Base-by-base conservation (phyloP, 2,113 vertebrate species). In the Dunckerocampus dactyliophorus region DNA sequence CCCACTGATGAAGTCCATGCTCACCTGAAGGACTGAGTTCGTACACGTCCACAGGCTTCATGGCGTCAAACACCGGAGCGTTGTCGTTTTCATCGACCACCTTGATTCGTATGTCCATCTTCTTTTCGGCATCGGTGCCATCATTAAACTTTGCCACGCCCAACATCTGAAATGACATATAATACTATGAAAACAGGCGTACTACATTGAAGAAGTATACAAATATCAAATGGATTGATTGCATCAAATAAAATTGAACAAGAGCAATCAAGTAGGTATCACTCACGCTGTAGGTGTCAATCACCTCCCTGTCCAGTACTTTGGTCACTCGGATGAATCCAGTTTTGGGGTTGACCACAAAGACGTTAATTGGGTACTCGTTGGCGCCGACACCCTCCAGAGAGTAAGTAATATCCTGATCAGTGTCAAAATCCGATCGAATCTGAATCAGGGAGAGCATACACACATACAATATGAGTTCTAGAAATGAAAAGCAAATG, bases 301-400 rank as follows among this genome's bases (percentile, higher is more conserved):
- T 88, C 0, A 0, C 0, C 81, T 98, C 96, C 68, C 96, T 87
- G 70, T 98, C 94, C 31, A 98, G 91, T 51, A 89, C 52, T 11
- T 86, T 28, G 14, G 91, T 97, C 62, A 98, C 87, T 31, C 88
- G 85, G 62, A 98, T 92, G 21, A 85, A 71, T 66, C 96, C 96
- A 2, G 80, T 94, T 17, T 55, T 43, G 15, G 72, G 52, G 39
- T 97, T 84, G 17, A 98, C 88, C 14, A 92, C 65, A 84, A 98
- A 98, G 47, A 95, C 83, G 39, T 92, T 80, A 6, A 77, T 90
- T 2, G 96, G 96, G 0, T 63, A 12, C n/a, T 62, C 11, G 62
- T 84, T 89, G 8, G 95, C 93, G 8, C 96, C 90, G 61, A 48
- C n/a, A 46, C 86, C 96, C 85, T 51, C 88, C 71, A 91, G 91